phyloP scores from a whole-genome alignment of 2,797 vertebrate genomes.

The Darevskia nairensis region DNA sequence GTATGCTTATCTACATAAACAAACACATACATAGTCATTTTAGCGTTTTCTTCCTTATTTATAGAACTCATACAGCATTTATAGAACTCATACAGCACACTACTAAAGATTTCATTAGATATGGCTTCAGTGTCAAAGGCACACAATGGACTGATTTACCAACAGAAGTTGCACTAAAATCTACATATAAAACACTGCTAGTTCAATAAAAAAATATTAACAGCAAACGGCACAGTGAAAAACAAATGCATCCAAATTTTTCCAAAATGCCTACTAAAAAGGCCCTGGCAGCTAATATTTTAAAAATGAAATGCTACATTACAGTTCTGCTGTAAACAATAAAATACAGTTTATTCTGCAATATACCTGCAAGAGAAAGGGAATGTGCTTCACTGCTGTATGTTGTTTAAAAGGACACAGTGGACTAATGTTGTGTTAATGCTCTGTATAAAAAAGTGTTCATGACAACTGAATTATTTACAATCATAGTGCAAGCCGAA shows the following conservation, averaged over 20 bases:
- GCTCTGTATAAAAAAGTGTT: constrained; percentile 11
- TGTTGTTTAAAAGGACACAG: constrained; percentile 28
- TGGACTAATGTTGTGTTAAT: constrained; percentile 15
- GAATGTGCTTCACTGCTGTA: constrained; percentile 36
- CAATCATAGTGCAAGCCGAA: neutral
- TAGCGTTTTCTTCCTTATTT: constrained; percentile 13
- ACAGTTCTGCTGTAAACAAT: constrained; percentile 63
- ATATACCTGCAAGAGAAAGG: constrained; percentile 54
- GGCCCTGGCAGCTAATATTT: constrained; percentile 62
- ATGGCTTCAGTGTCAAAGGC: constrained; percentile 13
- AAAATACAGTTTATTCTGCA: constrained; percentile 51
- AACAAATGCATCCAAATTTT: constrained; percentile 68
- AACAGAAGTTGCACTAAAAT: constrained; percentile 35
- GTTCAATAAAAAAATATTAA: constrained; percentile 55
- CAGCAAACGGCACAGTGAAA: constrained; percentile 61
- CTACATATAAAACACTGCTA: constrained; percentile 44
- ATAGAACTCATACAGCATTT: neutral
- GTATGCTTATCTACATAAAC: neutral
- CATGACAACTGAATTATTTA: constrained; percentile 9
- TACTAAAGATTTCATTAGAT: constrained; percentile 28
- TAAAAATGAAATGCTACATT: constrained; percentile 62
- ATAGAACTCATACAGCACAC: neutral
- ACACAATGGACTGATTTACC: constrained; percentile 22
- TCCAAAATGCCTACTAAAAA: constrained; percentile 59
- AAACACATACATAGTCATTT: constrained; percentile 20